phyloP scores from a whole-genome alignment of 2,797 vertebrate genomes.

The Amblyopsis hoosieri region DNA sequence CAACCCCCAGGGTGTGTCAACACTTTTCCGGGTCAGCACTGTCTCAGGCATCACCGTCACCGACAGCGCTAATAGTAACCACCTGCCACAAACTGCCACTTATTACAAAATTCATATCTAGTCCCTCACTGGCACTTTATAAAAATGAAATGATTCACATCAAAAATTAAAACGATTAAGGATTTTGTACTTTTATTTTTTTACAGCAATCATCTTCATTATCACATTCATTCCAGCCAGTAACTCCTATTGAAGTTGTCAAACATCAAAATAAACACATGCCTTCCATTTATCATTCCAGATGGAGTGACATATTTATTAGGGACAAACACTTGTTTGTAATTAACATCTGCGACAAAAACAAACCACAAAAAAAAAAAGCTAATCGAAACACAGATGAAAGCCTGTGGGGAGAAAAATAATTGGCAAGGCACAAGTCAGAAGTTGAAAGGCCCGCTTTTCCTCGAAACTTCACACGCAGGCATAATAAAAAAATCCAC shows the following conservation, averaged over 20 bases:
- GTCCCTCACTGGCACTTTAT: too few relatives aligned
- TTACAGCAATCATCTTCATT: constrained; percentile 15
- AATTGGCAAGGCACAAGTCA: constrained; percentile 47
- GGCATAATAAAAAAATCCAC: constrained; percentile 33
- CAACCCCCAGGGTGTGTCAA: too few relatives aligned
- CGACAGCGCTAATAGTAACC: too few relatives aligned
- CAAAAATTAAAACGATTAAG: too few relatives aligned
- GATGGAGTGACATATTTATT: constrained; percentile 48
- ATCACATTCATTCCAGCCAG: constrained; percentile 11
- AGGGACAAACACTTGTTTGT: constrained; percentile 62
- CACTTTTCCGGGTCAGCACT: too few relatives aligned
- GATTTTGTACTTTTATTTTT: too few relatives aligned
- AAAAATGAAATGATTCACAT: too few relatives aligned
- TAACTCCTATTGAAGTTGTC: constrained; percentile 49
- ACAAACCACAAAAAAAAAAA: constrained; percentile 1
- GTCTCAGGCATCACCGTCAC: too few relatives aligned
- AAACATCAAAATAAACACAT: constrained; percentile 51
- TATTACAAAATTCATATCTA: too few relatives aligned
- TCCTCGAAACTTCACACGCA: constrained; percentile 37
- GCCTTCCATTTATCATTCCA: constrained; percentile 45
- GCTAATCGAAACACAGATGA: constrained; percentile 41
- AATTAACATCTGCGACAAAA: constrained; percentile 64
- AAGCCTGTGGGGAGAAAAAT: constrained; percentile 44
- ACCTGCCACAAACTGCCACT: too few relatives aligned
- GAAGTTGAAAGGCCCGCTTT: constrained; percentile 45